A percentile compares a stretch with the other conserved stretches of the same genome.
phyloP scores from a whole-genome alignment of 1,140 invertebrate species.

The Drosophila bocki region DNA sequence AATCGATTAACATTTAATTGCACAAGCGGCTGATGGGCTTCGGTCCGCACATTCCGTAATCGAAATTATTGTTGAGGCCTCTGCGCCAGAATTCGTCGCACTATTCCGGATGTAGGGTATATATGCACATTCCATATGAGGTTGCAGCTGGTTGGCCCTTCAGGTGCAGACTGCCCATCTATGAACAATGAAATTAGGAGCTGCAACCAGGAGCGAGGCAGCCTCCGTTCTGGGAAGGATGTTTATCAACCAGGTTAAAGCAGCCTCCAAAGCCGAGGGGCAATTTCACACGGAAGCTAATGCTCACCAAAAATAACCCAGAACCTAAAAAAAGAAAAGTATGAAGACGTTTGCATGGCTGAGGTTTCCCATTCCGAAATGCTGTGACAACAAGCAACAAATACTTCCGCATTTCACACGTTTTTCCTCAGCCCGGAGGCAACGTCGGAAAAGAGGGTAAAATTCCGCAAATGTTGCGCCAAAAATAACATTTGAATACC shows the following conservation, averaged over 20 bases:
- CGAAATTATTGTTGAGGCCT: slow-evolving; percentile 71
- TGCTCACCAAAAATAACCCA: slow-evolving; percentile 37
- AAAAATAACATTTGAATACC: slow-evolving; percentile 80
- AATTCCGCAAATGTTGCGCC: slow-evolving; percentile 67
- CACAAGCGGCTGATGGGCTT: slow-evolving; percentile 53
- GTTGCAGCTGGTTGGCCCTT: not conserved
- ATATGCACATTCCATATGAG: not conserved
- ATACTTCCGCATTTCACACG: slow-evolving; percentile 78
- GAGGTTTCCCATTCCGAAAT: slow-evolving; percentile 41
- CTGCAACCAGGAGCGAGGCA: not conserved
- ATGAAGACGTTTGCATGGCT: slow-evolving; percentile 47
- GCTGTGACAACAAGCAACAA: slow-evolving; percentile 53
- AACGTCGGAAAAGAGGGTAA: slow-evolving; percentile 7
- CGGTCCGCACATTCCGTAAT: slow-evolving; percentile 54
- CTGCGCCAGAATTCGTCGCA: slow-evolving; percentile 29
- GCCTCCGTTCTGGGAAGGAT: not conserved
- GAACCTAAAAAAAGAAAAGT: slow-evolving; percentile 32
- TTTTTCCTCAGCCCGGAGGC: slow-evolving; percentile 18
- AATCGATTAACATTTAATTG: slow-evolving; percentile 81
- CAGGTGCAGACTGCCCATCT: slow-evolving; percentile 30
- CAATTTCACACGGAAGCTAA: slow-evolving; percentile 48
- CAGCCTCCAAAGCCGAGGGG: slow-evolving; percentile 32
- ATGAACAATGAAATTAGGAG: slow-evolving; percentile 52
- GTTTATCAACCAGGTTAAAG: slow-evolving; percentile 46
- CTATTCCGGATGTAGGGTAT: slow-evolving; percentile 5